phyloP scores from a whole-genome alignment of 2,888 invertebrate species.

The Onthophagus sagittarius region DNA sequence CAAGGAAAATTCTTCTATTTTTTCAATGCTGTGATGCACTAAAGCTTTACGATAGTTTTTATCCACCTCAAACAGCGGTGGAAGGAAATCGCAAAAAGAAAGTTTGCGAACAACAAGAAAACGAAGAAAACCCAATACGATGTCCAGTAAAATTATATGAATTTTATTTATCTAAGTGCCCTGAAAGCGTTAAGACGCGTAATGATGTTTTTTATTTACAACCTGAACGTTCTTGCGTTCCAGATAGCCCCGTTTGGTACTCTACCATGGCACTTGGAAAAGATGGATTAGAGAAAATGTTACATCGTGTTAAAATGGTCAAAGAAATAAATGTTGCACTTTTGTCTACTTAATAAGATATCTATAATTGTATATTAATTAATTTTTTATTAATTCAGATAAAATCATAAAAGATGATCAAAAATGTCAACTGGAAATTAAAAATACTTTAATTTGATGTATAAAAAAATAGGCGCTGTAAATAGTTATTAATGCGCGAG shows the following conservation, averaged over 20 bases:
- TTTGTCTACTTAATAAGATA: constrained; percentile 1
- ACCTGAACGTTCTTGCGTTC: constrained; percentile 91
- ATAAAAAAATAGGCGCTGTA: no score
- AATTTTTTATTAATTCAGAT: no score
- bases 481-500: no score
- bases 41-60: no score
- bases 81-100: constrained; percentile 28
- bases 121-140: constrained; percentile 84
- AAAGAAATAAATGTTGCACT: no score
- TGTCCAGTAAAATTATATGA: constrained; percentile 96
- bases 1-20: no score
- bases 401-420: no score
- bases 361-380: no score
- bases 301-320: no score
- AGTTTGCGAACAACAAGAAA: constrained; percentile 90
- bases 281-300: constrained; percentile 51
- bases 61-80: constrained; percentile 79
- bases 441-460: no score
- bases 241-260: constrained; percentile 96
- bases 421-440: no score
- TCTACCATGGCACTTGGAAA: constrained; percentile 80
- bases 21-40: no score
- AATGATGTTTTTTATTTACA: constrained; percentile 92
- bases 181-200: constrained; percentile 88
- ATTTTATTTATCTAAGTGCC: constrained; percentile 95